These are phyloP conservation scores for Tipula helvola DNA, from an alignment of 2,888 invertebrate genomes.

Conservation along the genomic window DNA sequence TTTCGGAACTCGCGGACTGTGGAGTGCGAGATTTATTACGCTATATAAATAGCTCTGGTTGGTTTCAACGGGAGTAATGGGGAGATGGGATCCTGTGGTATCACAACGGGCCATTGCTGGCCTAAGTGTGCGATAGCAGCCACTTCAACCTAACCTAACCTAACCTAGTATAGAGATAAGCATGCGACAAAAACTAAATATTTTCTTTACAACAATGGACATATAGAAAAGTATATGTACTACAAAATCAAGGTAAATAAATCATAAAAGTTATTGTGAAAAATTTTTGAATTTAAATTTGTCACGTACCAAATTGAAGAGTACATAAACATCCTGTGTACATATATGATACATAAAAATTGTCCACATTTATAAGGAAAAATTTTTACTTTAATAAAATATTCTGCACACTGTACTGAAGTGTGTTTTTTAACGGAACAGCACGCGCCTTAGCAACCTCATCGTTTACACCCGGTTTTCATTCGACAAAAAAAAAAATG, in stretches of 20 bases:
- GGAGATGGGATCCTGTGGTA: no score
- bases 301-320: not conserved
- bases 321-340: not conserved
- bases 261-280: not conserved
- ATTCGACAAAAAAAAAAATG: not conserved
- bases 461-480: not conserved
- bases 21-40: no score
- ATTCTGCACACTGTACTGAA: not conserved
- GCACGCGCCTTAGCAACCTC: not conserved
- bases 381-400: not conserved
- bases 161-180: not conserved
- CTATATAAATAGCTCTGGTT: no score
- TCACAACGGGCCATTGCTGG: no score
- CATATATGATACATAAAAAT: not conserved
- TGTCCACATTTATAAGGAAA: no score
- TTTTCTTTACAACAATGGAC: not conserved
- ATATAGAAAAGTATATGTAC: not conserved
- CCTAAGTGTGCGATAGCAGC: no score
- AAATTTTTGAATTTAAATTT: not conserved
- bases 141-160: no score
- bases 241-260: not conserved
- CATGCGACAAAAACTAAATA: not conserved
- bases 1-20: no score
- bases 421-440: not conserved
- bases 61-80: no score